A percentile compares a stretch with the other conserved stretches of the same genome.
Evolutionary conservation across 2,888 invertebrate genomes (phyloP).

Genomic region (Teleogryllus oceanicus): DNA sequence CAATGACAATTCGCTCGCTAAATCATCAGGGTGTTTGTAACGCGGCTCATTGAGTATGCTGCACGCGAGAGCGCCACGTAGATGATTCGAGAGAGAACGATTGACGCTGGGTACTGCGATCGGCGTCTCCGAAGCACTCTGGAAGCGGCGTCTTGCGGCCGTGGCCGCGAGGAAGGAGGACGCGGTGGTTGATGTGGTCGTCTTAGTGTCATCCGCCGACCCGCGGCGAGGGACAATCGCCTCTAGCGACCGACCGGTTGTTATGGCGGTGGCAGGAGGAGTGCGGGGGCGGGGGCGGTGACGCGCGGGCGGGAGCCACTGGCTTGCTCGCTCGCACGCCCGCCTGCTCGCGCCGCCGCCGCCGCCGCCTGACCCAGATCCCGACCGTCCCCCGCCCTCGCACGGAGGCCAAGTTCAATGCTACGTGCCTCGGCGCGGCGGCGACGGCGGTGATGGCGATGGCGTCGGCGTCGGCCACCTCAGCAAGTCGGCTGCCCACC

Average conservation of each 20-base stretch:
- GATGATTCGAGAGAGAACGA: too few relatives aligned
- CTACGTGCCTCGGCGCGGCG: background rate
- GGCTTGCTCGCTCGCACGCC: background rate
- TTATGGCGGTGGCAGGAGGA: background rate
- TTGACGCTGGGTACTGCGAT: background rate
- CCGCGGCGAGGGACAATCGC: too few relatives aligned
- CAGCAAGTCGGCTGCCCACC: background rate
- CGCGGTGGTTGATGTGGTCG: background rate
- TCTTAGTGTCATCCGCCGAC: too few relatives aligned
- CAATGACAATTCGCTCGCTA: too few relatives aligned
- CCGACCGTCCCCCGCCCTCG: background rate
- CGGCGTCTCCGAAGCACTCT: background rate
- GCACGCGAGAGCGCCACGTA: too few relatives aligned
- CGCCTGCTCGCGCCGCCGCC: background rate
- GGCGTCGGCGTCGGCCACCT: background rate
- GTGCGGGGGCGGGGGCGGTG: background rate
- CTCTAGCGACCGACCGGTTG: too few relatives aligned
- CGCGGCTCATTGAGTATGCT: too few relatives aligned
- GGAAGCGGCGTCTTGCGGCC: too few relatives aligned
- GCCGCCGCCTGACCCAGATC: conserved; percentile 8
- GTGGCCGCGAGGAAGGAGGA: background rate
- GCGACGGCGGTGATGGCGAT: background rate
- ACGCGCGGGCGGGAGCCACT: background rate
- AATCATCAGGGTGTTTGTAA: too few relatives aligned
- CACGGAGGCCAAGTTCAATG: conserved; percentile 9